Percentiles rank a stretch among this genome's conserved stretches.
These are phyloP conservation scores for Ennomos fuscantarius DNA, from an alignment of 2,888 invertebrate genomes.

Conservation along the genomic window DNA sequence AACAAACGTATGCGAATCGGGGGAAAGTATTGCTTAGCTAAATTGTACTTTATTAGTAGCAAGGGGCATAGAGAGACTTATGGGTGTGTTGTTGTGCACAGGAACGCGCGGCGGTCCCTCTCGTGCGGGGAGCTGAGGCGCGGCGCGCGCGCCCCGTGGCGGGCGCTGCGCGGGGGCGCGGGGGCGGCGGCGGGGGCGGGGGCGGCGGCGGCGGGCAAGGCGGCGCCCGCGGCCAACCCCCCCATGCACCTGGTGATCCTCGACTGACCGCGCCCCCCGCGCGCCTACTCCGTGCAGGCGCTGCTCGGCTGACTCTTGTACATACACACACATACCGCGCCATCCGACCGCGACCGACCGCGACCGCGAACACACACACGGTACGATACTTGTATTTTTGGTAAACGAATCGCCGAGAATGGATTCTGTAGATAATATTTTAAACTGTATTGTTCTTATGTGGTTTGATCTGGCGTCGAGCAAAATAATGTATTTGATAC, in stretches of 20 bases:
- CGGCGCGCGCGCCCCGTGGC: conserved; percentile 83
- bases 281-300: conserved; percentile 88
- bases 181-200: conserved; percentile 47
- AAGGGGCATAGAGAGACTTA: too few species aligned
- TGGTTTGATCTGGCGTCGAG: conserved; percentile 84
- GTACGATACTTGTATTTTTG: conserved; percentile 83
- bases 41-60: too few species aligned
- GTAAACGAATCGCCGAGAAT: conserved; percentile 82
- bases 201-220: conserved; percentile 54
- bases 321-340: conserved; percentile 49
- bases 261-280: conserved; percentile 87
- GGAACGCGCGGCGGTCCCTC: conserved; percentile 93
- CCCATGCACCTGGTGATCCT: conserved; percentile 89
- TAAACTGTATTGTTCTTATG: conserved; percentile 84
- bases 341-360: conserved; percentile 31
- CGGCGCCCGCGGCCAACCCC: conserved; percentile 52
- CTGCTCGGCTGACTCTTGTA: conserved; percentile 84
- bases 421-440: conserved; percentile 85
- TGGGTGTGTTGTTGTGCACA: conserved; percentile 60
- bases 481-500: conserved; percentile 84
- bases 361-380: too few species aligned
- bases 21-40: too few species aligned
- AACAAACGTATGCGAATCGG: too few species aligned
- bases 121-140: conserved; percentile 90
- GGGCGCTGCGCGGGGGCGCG: conserved; percentile 68